phyloP scores from a whole-genome alignment of 2,113 vertebrate genomes.

The Hemichromis elongatus region DNA sequence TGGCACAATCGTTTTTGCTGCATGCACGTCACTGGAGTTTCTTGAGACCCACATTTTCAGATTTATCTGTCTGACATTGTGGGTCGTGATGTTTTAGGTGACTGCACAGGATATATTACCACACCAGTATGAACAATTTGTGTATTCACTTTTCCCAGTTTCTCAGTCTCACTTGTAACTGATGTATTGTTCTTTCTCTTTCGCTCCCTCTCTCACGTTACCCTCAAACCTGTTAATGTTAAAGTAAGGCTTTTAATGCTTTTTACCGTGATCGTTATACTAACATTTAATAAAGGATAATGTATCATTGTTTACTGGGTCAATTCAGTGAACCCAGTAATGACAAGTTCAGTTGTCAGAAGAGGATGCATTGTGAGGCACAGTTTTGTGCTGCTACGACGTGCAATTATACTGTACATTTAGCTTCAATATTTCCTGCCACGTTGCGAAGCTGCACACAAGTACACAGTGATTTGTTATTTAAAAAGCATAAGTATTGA shows the following conservation, averaged over 20 bases:
- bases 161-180: not conserved
- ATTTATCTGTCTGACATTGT: not conserved
- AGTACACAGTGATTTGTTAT: not conserved
- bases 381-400: not conserved
- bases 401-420: not conserved
- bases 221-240: not conserved
- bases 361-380: not conserved
- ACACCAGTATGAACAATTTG: not conserved
- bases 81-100: not conserved
- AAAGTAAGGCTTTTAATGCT: not conserved
- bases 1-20: not conserved
- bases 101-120: not conserved
- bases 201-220: not conserved
- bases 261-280: not conserved
- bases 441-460: not conserved
- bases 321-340: not conserved
- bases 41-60: slow-evolving; percentile 2
- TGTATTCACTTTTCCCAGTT: not conserved
- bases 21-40: not conserved
- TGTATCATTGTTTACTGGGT: not conserved
- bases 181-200: not conserved
- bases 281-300: not conserved
- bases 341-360: not conserved
- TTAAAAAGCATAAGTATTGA: not conserved
- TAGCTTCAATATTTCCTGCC: not conserved